Evolutionary conservation across 2,888 invertebrate species (phyloP).

Genomic region (Philereme transversata): DNA sequence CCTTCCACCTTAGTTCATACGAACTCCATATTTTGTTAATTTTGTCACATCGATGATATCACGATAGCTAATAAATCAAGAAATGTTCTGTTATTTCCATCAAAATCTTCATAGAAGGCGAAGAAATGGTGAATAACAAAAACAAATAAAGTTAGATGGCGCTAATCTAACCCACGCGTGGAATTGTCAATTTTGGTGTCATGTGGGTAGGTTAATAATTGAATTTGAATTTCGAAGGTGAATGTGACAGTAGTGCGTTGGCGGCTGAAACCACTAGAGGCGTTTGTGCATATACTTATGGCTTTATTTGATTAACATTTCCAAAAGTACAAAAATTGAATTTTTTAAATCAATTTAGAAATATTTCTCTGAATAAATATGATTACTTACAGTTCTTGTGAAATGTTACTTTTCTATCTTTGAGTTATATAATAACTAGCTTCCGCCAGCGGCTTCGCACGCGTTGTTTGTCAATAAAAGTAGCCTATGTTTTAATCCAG

Average conservation of each 20-base stretch:
- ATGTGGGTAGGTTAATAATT: constrained; percentile 37
- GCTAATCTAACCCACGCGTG: constrained; percentile 23
- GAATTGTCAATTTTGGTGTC: constrained; percentile 13
- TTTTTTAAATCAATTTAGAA: constrained; percentile 11
- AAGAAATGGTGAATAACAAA: constrained; percentile 15
- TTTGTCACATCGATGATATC: neutral
- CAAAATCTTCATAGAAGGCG: constrained; percentile 6
- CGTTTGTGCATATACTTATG: constrained; percentile 19
- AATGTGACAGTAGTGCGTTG: constrained; percentile 41
- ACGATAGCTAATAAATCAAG: constrained; percentile 6
- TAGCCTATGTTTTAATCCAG: no score
- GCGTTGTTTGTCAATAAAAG: no score
- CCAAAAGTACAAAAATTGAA: constrained; percentile 9
- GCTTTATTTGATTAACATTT: constrained; percentile 18
- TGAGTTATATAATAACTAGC: constrained; percentile 8
- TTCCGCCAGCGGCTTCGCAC: no score
- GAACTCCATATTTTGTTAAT: neutral
- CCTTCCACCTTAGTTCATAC: neutral
- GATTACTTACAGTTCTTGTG: constrained; percentile 1
- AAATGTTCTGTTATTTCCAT: constrained; percentile 13
- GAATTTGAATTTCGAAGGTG: constrained; percentile 34
- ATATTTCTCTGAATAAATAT: neutral
- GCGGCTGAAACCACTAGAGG: constrained; percentile 38
- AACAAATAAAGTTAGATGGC: constrained; percentile 15
- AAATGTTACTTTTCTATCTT: constrained; percentile 1